phyloP scores from a whole-genome alignment of 2,113 vertebrate genomes.

The Micromys minutus region DNA sequence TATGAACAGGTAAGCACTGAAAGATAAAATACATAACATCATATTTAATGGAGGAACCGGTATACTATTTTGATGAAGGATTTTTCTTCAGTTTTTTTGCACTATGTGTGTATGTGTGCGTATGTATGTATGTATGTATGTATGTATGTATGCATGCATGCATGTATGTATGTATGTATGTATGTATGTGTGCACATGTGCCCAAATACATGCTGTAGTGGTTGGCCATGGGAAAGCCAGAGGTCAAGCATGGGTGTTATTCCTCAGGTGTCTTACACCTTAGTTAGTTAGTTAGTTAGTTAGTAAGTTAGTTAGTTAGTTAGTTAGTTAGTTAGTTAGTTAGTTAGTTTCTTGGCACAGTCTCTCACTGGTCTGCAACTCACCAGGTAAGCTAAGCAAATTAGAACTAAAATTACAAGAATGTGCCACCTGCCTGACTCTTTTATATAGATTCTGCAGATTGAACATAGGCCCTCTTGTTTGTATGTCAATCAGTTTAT shows the following conservation, averaged over 20 bases:
- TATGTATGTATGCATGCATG: neutral
- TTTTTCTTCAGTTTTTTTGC: neutral
- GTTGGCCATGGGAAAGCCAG: too few relatives aligned
- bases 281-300: neutral
- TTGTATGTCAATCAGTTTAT: neutral
- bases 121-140: neutral
- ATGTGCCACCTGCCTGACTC: neutral
- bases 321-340: too few relatives aligned
- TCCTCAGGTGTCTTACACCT: neutral
- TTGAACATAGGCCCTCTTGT: neutral
- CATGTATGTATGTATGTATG: neutral
- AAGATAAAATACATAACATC: neutral
- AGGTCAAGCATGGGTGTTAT: neutral
- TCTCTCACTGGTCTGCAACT: neutral
- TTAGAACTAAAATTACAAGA: neutral
- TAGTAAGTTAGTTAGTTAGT: too few relatives aligned
- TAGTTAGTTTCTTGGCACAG: neutral
- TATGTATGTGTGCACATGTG: neutral
- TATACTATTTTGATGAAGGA: constrained; percentile 2
- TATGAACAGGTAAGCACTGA: neutral
- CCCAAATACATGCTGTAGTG: too few relatives aligned
- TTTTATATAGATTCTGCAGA: neutral
- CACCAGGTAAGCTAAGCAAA: neutral
- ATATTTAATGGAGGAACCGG: constrained; percentile 25
- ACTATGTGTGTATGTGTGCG: neutral